phyloP scores from a whole-genome alignment of 2,113 vertebrate genomes.

The Opisthocomus hoazin region DNA sequence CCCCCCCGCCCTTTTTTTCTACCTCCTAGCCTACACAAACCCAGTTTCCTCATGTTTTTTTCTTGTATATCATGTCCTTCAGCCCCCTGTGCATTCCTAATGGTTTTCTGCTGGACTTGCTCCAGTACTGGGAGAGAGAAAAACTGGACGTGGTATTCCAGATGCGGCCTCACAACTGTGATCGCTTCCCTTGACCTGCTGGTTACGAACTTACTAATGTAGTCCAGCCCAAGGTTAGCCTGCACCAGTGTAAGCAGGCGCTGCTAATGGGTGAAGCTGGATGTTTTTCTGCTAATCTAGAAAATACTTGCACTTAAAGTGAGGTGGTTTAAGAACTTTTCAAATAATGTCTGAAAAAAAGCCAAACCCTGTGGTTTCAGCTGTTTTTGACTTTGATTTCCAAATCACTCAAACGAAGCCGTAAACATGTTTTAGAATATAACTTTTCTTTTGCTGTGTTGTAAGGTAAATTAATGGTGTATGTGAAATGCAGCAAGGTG shows the following conservation, averaged over 20 bases:
- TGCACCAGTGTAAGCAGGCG: accelerated
- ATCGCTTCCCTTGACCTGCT: neutral
- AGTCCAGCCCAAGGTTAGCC: neutral
- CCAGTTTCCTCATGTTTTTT: neutral
- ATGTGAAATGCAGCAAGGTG: neutral
- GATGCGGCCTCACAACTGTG: neutral
- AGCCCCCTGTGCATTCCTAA: neutral
- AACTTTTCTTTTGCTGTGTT: neutral
- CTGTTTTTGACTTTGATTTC: neutral
- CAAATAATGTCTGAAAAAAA: neutral
- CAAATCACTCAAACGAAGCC: neutral
- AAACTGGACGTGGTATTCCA: neutral
- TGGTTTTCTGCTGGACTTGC: neutral
- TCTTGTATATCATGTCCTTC: neutral
- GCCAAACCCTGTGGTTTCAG: neutral
- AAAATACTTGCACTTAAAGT: neutral
- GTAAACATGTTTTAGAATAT: neutral
- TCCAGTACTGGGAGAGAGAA: neutral
- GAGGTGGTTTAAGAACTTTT: neutral
- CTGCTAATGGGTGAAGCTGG: neutral
- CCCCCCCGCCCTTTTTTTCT: too few relatives aligned
- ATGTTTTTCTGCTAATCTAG: neutral
- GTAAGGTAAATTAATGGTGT: neutral
- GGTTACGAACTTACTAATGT: accelerated
- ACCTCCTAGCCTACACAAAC: neutral